These are phyloP conservation scores for Scaptodrosophila lebanonensis DNA, from an alignment of 1,140 invertebrate species.

Conservation along the genomic window DNA sequence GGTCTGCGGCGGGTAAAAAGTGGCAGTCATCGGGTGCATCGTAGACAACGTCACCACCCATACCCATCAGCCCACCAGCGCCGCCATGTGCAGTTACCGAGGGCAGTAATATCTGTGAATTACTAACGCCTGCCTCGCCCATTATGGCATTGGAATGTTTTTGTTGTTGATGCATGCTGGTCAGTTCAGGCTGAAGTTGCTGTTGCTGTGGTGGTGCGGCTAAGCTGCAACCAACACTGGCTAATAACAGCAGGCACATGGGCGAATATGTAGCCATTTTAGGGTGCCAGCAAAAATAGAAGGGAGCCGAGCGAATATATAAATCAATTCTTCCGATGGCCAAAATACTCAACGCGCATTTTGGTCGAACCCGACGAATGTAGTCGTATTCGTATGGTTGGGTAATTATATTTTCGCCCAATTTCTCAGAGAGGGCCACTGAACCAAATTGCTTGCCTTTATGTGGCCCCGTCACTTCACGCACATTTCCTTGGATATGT, in stretches of 20 bases:
- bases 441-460: no score
- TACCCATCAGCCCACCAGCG: conserved; percentile 43
- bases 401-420: no score
- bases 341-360: no score
- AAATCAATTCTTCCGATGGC: no score
- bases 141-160: conserved; percentile 71
- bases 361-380: no score
- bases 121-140: conserved; percentile 69
- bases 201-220: conserved; percentile 11
- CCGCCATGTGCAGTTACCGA: conserved; percentile 41
- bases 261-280: conserved; percentile 10
- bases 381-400: no score
- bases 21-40: conserved; percentile 89
- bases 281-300: no score
- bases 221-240: conserved; percentile 9
- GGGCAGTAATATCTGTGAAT: conserved; percentile 55
- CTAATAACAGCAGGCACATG: conserved; percentile 17
- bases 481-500: no score
- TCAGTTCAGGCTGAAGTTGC: conserved; percentile 12
- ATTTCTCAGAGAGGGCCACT: no score
- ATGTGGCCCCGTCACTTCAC: no score
- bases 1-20: conserved; percentile 53
- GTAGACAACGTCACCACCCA: conserved; percentile 79
- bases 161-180: conserved; percentile 39
- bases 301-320: no score